Base-by-base conservation (phyloP, 2,797 vertebrate species). In the Lutra lutra region DNA sequence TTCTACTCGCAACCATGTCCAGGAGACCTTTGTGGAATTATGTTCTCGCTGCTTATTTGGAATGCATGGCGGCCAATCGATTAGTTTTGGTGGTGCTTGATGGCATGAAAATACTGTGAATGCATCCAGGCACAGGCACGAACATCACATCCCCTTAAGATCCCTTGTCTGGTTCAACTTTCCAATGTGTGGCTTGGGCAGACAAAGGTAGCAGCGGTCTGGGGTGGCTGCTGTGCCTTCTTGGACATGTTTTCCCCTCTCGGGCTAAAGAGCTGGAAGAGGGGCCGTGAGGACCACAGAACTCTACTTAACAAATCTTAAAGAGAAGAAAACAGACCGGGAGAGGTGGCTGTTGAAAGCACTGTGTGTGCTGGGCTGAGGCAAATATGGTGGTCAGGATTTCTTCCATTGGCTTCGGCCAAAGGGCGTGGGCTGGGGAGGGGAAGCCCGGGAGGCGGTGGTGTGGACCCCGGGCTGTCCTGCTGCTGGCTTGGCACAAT, bases 11-110 rank as follows among this genome's bases (percentile, higher is more conserved):
- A 93, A 91, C 68, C 54, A 7, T 7, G 82, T 60, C 94, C 23
- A 1, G 91, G 86, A 94, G 89, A 46, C 85, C 72, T 21, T 82
- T 35, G 7, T 38, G 70, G 64, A 80, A 85, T 58, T 91, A 86
- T 35, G 3, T 68, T 86, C 95, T 93, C 66, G 29, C 70, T 77
- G 68, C 66, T 88, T 51, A 32, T 86, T 91, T 91, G 89, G 80
- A 94, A 94, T 85, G 89, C 21, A 0, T 40, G 86, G 79, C 27
- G 62, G 87, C 92, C 62, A 60, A 11, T 83, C n/a, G 54, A 92
- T 98, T 96, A 15, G 93, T 94, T 86, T 58, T 80, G 93, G 91
- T 97, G 89, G 79, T 7, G 56, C 56, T 54, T 51, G 73, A 48
- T 62, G 92, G 89, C 80, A 51, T 38, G 89, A 62, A 64, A 75